A percentile compares a stretch with the other conserved stretches of the same genome.
Conservation (phyloP, 1,140 invertebrate species). For the Solen grandis region DNA sequence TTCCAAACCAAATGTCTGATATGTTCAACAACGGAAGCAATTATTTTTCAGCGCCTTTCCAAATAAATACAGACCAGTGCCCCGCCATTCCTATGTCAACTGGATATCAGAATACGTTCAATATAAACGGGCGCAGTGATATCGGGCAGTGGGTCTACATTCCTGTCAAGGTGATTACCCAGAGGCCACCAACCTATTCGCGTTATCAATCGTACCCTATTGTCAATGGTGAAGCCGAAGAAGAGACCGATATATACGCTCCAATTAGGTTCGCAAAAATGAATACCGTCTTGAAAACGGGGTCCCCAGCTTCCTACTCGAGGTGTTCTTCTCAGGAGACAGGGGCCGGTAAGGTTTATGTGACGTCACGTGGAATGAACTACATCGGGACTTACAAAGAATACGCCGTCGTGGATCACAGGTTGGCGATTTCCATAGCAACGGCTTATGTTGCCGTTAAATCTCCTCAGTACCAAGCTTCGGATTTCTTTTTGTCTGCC, state of each 20-base stretch:
- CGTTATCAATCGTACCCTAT: constrained; percentile 69
- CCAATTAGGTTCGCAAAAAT: constrained; percentile 28
- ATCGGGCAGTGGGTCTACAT: constrained; percentile 71
- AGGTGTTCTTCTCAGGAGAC: constrained; percentile 30
- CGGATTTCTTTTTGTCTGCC: constrained; percentile 65
- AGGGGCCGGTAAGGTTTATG: constrained; percentile 68
- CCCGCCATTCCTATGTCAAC: constrained; percentile 26
- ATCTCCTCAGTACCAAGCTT: constrained; percentile 49
- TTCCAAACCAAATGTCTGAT: neutral
- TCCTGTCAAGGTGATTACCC: constrained; percentile 69
- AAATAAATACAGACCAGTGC: neutral
- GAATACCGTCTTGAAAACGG: constrained; percentile 19
- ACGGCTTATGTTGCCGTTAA: constrained; percentile 73
- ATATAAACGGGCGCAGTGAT: constrained; percentile 69
- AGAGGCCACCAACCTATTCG: constrained; percentile 65
- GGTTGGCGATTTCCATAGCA: constrained; percentile 70
- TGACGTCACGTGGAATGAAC: constrained; percentile 71
- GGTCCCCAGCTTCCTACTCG: constrained; percentile 35
- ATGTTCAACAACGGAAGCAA: neutral
- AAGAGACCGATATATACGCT: constrained; percentile 65
- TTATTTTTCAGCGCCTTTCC: no score
- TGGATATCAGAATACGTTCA: constrained; percentile 71
- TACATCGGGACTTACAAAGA: constrained; percentile 75
- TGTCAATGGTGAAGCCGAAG: constrained; percentile 59
- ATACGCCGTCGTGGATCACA: constrained; percentile 71